Conservation (phyloP, 2,797 vertebrate genomes). For the Balearica regulorum region DNA sequence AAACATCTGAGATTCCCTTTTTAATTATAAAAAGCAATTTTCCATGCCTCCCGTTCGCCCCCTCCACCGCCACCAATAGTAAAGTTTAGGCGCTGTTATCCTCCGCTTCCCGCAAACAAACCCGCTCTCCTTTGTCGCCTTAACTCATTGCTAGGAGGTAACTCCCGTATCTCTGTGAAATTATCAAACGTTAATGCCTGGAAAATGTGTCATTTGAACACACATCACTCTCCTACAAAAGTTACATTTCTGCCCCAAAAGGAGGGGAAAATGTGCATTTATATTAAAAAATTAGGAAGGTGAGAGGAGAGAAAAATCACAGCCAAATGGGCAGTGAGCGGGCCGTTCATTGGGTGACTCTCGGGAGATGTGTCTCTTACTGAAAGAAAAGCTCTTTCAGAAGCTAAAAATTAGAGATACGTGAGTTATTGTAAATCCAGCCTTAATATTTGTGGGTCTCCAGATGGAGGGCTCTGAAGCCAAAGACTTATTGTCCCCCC, state of each 20-base stretch:
- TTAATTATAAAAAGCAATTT: slow-evolving; percentile 88
- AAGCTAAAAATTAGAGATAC: slow-evolving; percentile 56
- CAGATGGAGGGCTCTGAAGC: neutral
- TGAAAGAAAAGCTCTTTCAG: slow-evolving; percentile 35
- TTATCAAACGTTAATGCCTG: slow-evolving; percentile 74
- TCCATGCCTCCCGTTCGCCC: slow-evolving; percentile 43
- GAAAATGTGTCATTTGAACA: slow-evolving; percentile 74
- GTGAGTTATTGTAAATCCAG: neutral
- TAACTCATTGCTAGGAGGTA: slow-evolving; percentile 68
- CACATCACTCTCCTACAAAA: slow-evolving; percentile 70
- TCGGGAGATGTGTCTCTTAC: neutral
- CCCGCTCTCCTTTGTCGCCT: slow-evolving; percentile 67
- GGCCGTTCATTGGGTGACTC: slow-evolving; percentile 32
- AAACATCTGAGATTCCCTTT: slow-evolving; percentile 83
- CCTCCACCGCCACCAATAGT: slow-evolving; percentile 47
- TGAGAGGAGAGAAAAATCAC: neutral
- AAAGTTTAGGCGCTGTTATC: slow-evolving; percentile 71
- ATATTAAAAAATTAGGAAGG: slow-evolving; percentile 80
- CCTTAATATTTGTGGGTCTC: neutral
- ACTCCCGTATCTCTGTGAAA: slow-evolving; percentile 74
- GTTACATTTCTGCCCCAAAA: slow-evolving; percentile 71
- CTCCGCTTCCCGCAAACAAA: slow-evolving; percentile 69
- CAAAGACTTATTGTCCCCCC: neutral
- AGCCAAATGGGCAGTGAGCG: slow-evolving; percentile 34
- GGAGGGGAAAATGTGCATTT: slow-evolving; percentile 76